Evolutionary conservation across 2,888 invertebrate species (phyloP).

Genomic region (Plusia festucae): DNA sequence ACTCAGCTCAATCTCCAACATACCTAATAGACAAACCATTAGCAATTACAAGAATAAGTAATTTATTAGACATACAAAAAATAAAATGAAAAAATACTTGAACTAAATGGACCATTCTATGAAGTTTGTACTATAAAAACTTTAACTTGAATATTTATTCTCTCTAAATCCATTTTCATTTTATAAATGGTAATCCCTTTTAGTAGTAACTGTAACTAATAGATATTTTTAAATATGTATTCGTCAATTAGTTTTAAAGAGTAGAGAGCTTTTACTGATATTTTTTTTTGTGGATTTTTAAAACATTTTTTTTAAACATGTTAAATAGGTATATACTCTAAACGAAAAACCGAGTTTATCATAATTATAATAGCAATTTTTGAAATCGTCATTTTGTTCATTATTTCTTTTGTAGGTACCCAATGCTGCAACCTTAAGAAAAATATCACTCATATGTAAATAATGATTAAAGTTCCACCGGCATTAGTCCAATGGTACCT

Average conservation of each 20-base stretch:
- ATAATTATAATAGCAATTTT: not conserved
- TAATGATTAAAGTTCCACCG: not conserved
- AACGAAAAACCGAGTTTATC: not conserved
- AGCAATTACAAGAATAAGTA: constrained; percentile 37
- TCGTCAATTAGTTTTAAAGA: not conserved
- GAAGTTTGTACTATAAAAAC: constrained; percentile 19
- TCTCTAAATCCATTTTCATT: constrained; percentile 16
- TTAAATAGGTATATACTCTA: not conserved
- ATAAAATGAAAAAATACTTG: constrained; percentile 12
- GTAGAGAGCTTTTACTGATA: too few relatives aligned
- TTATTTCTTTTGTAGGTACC: not conserved
- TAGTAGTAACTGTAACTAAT: constrained; percentile 20
- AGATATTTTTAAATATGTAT: constrained; percentile 6
- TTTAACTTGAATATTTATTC: constrained; percentile 18
- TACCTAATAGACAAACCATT: constrained; percentile 39
- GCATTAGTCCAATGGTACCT: not conserved
- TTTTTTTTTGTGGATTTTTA: too few relatives aligned
- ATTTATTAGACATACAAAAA: too few relatives aligned
- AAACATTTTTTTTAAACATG: too few relatives aligned
- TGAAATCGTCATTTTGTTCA: not conserved
- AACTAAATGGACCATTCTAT: not conserved
- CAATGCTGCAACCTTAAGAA: not conserved
- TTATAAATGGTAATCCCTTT: constrained; percentile 21
- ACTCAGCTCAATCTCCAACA: constrained; percentile 20
- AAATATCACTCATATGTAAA: not conserved